A percentile compares a stretch with the other conserved stretches of the same genome.
Conservation (phyloP, 2,113 vertebrate genomes). For the Trematomus loennbergii region DNA sequence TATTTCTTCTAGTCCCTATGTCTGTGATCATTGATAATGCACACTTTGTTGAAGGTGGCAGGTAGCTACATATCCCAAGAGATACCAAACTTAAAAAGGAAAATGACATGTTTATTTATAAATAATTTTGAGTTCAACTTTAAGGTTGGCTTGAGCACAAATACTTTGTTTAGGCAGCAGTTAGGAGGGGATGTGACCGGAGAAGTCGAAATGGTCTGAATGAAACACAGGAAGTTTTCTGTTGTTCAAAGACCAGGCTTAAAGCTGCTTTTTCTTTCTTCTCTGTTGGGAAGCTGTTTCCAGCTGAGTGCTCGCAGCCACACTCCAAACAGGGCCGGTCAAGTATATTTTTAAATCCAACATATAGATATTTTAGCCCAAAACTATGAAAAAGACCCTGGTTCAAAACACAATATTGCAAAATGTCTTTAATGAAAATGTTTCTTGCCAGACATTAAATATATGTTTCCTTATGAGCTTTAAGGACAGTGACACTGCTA, state of each 20-base stretch:
- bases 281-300: constrained; percentile 7
- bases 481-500: constrained; percentile 1
- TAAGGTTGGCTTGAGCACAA: not conserved
- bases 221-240: not conserved
- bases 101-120: not conserved
- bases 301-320: not conserved
- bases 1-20: not conserved
- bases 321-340: not conserved
- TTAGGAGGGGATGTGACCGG: not conserved
- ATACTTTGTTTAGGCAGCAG: constrained; percentile 13
- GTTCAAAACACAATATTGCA: not conserved
- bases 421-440: not conserved
- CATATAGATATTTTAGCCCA: not conserved
- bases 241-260: not conserved
- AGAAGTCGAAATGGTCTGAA: too few relatives aligned
- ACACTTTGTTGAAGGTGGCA: not conserved
- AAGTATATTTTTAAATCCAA: not conserved
- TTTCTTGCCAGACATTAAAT: not conserved
- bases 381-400: not conserved
- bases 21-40: not conserved
- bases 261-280: not conserved
- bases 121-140: not conserved
- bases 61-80: not conserved
- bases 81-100: not conserved
- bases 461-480: not conserved